phyloP scores from a whole-genome alignment of 2,888 invertebrate species.

The Tyria jacobaeae region DNA sequence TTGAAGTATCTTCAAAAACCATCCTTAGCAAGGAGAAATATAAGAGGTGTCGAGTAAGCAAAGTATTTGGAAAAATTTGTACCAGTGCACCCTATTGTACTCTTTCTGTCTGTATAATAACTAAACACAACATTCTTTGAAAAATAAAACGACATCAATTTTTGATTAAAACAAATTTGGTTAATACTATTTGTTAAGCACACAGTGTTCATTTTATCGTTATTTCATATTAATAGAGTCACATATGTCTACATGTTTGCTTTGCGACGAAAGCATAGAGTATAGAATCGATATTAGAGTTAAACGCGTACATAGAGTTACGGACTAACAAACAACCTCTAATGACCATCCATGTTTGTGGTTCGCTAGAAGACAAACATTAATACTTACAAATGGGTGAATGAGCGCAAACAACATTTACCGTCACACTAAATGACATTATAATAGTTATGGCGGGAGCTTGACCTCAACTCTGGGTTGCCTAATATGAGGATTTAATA shows the following conservation, averaged over 20 bases:
- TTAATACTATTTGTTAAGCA: constrained; percentile 29
- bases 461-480: neutral
- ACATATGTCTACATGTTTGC: constrained; percentile 51
- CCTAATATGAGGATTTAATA: neutral
- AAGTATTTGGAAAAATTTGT: no score
- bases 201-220: constrained; percentile 30
- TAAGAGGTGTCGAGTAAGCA: no score
- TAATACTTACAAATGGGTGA: constrained; percentile 23
- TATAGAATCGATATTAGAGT: constrained; percentile 51
- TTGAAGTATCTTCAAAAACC: no score
- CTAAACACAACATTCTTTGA: no score
- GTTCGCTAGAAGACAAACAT: constrained; percentile 33
- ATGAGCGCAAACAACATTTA: constrained; percentile 19
- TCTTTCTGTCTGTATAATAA: no score
- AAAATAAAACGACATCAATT: constrained; percentile 26
- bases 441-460: constrained; percentile 27
- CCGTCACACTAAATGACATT: constrained; percentile 10
- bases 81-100: no score
- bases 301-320: constrained; percentile 22
- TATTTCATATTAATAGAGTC: constrained; percentile 49
- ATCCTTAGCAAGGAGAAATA: no score
- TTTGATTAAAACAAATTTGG: constrained; percentile 16
- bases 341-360: constrained; percentile 49
- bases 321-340: constrained; percentile 50
- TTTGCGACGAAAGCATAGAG: constrained; percentile 41